phyloP scores from a whole-genome alignment of 2,113 vertebrate species.

The Vidua macroura region DNA sequence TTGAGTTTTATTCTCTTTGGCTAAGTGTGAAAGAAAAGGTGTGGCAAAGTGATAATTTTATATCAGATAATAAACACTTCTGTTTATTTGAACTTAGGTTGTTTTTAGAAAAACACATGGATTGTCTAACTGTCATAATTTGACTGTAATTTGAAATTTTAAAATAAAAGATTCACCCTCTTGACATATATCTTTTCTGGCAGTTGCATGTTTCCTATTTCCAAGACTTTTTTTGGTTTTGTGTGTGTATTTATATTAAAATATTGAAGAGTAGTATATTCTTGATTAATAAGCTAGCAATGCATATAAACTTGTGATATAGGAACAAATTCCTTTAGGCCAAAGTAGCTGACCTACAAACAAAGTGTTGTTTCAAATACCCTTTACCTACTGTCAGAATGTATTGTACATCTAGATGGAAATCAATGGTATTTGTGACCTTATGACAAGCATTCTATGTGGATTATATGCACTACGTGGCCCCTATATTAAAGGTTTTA shows the following conservation, averaged over 20 bases:
- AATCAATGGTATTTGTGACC: not conserved
- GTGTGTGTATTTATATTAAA: conserved; percentile 20
- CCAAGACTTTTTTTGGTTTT: not conserved
- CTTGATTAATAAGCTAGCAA: not conserved
- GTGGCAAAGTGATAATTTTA: not conserved
- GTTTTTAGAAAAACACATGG: not conserved
- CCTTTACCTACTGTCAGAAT: not conserved
- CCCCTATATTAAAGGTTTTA: not conserved
- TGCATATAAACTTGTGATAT: not conserved
- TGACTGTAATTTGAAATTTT: not conserved
- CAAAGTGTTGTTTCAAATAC: not conserved
- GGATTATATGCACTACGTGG: not conserved
- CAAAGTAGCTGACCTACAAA: not conserved
- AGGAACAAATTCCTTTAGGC: not conserved
- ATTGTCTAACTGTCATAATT: conserved; percentile 18
- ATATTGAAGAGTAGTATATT: not conserved
- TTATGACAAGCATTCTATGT: not conserved
- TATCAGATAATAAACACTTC: not conserved
- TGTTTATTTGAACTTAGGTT: not conserved
- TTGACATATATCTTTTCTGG: not conserved
- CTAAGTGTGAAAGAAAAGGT: not conserved
- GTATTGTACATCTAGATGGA: not conserved
- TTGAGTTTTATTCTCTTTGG: not conserved
- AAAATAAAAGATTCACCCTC: not conserved
- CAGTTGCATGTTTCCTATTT: not conserved